A percentile compares a stretch with the other conserved stretches of the same genome.
phyloP scores from a whole-genome alignment of 1,140 invertebrate species.

The Anagrus nilaparvatae region DNA sequence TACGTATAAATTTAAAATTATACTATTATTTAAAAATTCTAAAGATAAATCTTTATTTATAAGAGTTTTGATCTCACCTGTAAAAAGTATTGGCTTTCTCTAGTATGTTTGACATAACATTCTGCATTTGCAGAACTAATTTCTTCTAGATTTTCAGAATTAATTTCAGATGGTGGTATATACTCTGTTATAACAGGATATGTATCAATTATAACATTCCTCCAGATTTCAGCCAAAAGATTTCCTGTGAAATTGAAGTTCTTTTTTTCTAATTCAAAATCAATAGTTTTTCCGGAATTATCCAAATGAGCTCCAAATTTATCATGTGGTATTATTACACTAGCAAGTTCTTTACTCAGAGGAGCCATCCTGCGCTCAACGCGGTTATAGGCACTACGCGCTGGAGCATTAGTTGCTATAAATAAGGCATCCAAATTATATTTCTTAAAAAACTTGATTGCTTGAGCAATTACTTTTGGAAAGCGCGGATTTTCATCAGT shows the following conservation, averaged over 20 bases:
- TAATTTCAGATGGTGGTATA: too few species aligned
- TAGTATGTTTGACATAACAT: too few species aligned
- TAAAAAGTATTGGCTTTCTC: too few species aligned
- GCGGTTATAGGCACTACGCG: slow-evolving; percentile 25
- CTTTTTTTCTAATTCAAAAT: slow-evolving; percentile 27
- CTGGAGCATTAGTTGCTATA: slow-evolving; percentile 37
- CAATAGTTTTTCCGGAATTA: slow-evolving; percentile 25
- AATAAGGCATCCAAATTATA: slow-evolving; percentile 35
- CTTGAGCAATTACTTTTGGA: slow-evolving; percentile 25
- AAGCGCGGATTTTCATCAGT: slow-evolving; percentile 35
- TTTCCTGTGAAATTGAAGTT: slow-evolving; percentile 28
- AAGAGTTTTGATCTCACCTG: too few species aligned
- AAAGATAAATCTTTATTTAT: too few species aligned
- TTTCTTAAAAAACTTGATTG: slow-evolving; percentile 27
- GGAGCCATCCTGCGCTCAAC: slow-evolving; percentile 27
- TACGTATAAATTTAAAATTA: too few species aligned
- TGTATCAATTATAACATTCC: slow-evolving; percentile 24
- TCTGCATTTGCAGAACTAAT: too few species aligned
- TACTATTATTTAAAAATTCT: too few species aligned
- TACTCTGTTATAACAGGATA: slow-evolving; percentile 26
- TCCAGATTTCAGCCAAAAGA: slow-evolving; percentile 26
- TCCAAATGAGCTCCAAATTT: slow-evolving; percentile 28
- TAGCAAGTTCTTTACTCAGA: slow-evolving; percentile 22
- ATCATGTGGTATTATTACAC: slow-evolving; percentile 24
- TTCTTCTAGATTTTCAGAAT: too few species aligned